Base-by-base conservation (phyloP, 30 jellyfish, hydroid and myxozoan species). In the Rhopilema esculentum region DNA sequence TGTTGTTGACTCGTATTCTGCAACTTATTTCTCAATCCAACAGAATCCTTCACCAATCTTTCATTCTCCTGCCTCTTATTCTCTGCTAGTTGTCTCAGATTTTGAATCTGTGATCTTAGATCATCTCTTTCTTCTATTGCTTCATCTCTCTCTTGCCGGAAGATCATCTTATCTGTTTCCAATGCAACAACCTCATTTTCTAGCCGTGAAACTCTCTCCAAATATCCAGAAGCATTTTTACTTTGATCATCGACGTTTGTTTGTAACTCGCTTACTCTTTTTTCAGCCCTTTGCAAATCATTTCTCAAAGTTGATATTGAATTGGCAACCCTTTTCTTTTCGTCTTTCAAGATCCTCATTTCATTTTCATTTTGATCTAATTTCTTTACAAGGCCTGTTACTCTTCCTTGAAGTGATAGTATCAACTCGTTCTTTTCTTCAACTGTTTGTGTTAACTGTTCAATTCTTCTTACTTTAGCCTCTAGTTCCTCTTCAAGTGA, bases 101-200 rank as follows among this genome's bases (percentile, higher is more conserved):
- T 85, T 51, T 73, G 88, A 22, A 85, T 22, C 65, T 74, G 88
- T 27, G 84, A 53, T 49, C 88, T 33, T 28, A 85, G 48, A 31
- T 85, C 73, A 19, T 85, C 94, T 16, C 28, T 48, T 32, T 64
- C 94, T 22, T 53, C 86, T 6, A 85, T 66, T 0, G 94, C 88
- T 24, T 75, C 69, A 20, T 85, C 94, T 75, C 94, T 85, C 65
- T 85, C 94, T 75, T 85, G 94, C 70, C 94, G 30, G 28, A 63
- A 85, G 27, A 85, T 85, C 77, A 63, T 61, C 30, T 75, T 74
- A 75, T 85, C 94, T 27, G 94, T 85, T 49, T 85, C 94, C 7
- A 85, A 17, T 27, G 83, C 94, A 82, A 74, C 65, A 15, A 85
- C 33, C 65, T 80, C 90, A 66, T 80, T 65, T 8, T 80, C 90